phyloP scores from a whole-genome alignment of 2,113 vertebrate species.

The Syrmaticus mikado region DNA sequence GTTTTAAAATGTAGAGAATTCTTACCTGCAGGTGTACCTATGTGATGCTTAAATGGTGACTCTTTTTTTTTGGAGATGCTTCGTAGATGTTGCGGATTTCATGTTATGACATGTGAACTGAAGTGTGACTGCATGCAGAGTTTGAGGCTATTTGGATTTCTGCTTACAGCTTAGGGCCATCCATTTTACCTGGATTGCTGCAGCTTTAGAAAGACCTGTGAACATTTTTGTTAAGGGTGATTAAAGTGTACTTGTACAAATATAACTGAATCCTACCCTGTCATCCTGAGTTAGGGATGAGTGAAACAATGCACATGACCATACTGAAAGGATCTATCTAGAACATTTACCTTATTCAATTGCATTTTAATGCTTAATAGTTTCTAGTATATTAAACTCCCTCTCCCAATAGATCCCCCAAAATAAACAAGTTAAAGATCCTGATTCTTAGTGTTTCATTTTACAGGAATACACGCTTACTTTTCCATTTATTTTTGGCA shows the following conservation, averaged over 20 bases:
- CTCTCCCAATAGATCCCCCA: too few species aligned
- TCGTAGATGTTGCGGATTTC: neutral
- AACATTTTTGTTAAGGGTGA: neutral
- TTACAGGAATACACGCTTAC: neutral
- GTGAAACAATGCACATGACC: neutral
- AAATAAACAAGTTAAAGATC: neutral
- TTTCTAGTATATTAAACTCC: neutral
- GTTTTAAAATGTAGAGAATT: neutral
- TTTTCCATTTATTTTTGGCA: conserved; percentile 31
- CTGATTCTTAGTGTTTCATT: neutral
- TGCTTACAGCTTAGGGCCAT: neutral
- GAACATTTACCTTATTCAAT: neutral
- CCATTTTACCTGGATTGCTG: neutral
- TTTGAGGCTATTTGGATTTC: neutral
- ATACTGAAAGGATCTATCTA: neutral
- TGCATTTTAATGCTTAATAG: neutral
- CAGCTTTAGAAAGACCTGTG: neutral
- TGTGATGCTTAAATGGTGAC: neutral
- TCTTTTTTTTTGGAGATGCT: neutral
- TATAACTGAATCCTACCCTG: neutral
- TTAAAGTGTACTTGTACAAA: neutral
- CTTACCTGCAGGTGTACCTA: neutral
- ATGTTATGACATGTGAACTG: neutral
- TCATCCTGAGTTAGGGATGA: neutral
- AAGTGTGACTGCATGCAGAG: neutral